phyloP scores from a whole-genome alignment of 2,113 vertebrate genomes.

The Ctenomys sociabilis region DNA sequence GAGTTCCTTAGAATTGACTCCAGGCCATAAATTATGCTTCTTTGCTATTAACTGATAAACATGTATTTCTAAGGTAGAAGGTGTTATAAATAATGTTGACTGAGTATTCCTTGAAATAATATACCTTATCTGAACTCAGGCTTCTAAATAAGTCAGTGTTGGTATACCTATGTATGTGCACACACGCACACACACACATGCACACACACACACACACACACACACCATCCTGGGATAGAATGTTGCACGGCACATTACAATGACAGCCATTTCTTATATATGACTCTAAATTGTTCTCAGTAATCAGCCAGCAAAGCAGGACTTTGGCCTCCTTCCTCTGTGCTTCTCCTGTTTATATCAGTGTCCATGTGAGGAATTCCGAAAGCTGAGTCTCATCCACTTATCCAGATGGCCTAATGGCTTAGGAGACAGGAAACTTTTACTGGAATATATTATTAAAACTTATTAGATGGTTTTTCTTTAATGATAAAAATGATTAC shows the following conservation, averaged over 20 bases:
- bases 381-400: not conserved
- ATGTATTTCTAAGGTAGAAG: not conserved
- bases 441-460: not conserved
- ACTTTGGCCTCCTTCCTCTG: not conserved
- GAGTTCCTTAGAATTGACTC: not conserved
- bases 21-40: not conserved
- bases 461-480: not conserved
- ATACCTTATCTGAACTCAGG: not conserved
- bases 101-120: not conserved
- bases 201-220: not conserved
- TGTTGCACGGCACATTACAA: rapidly evolving
- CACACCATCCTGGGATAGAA: not conserved
- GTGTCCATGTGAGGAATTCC: not conserved
- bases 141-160: not conserved
- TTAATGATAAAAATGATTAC: not conserved
- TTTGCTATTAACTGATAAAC: not conserved
- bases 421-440: not conserved
- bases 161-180: not conserved
- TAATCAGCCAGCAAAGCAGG: not conserved
- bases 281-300: not conserved
- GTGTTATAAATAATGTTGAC: not conserved
- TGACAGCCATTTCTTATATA: not conserved
- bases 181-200: too few species aligned
- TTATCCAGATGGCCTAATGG: not conserved
- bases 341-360: not conserved